phyloP scores from a whole-genome alignment of 2,888 invertebrate genomes.

The Drymonia ruficornis region DNA sequence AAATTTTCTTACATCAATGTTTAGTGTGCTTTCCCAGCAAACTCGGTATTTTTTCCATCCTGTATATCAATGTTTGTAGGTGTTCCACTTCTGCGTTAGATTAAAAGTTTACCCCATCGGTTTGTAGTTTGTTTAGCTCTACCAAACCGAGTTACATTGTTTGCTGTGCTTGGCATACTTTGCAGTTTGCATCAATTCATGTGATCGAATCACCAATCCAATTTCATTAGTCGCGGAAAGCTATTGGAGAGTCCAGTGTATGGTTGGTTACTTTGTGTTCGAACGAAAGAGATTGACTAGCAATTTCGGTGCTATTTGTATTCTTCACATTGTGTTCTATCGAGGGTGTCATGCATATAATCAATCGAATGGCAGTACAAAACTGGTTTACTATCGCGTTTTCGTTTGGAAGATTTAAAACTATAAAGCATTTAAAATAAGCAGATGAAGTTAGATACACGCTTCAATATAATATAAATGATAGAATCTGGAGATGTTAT shows the following conservation, averaged over 20 bases:
- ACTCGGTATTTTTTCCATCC: too few relatives aligned
- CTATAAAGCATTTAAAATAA: not conserved
- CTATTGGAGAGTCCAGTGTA: constrained; percentile 21
- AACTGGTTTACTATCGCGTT: not conserved
- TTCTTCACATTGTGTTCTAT: constrained; percentile 11
- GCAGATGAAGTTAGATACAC: not conserved
- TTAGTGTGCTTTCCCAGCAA: too few relatives aligned
- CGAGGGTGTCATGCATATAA: not conserved
- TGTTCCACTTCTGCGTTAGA: constrained; percentile 37
- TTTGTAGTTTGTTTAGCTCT: constrained; percentile 29
- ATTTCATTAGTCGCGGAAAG: constrained; percentile 31
- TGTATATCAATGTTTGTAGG: not conserved
- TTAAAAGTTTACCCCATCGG: constrained; percentile 46
- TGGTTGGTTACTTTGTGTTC: constrained; percentile 26
- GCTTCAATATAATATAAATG: not conserved
- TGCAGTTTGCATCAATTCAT: constrained; percentile 29
- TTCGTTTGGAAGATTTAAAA: not conserved
- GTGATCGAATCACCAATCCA: constrained; percentile 24
- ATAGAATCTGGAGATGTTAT: not conserved
- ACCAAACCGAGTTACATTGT: constrained; percentile 14
- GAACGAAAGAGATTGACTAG: too few relatives aligned
- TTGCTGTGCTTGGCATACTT: constrained; percentile 24
- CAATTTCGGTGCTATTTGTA: constrained; percentile 31
- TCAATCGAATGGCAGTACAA: too few relatives aligned
- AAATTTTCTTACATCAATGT: too few relatives aligned